These are phyloP conservation scores for Pteruthius melanotis DNA, from an alignment of 2,113 vertebrate species.

Conservation along the genomic window DNA sequence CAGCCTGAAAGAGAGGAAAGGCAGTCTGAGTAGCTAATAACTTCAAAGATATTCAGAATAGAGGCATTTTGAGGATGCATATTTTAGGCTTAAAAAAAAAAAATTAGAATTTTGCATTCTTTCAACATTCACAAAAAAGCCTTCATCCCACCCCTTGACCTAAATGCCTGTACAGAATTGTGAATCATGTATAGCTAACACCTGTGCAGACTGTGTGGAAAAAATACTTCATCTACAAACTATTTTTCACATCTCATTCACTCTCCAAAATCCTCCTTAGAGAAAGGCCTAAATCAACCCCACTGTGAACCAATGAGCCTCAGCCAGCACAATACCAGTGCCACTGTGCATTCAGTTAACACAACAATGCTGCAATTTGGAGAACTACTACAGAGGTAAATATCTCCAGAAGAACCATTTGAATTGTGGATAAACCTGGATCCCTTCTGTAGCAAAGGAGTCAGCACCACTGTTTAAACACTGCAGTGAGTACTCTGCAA, in stretches of 20 bases:
- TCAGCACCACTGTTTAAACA: background rate
- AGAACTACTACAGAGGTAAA: background rate
- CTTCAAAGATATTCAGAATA: background rate
- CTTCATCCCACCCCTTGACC: background rate
- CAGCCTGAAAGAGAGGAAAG: background rate
- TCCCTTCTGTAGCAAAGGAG: background rate
- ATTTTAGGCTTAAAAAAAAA: background rate
- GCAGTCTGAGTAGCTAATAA: background rate
- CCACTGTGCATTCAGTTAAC: background rate
- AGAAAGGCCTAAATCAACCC: background rate
- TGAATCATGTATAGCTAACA: background rate
- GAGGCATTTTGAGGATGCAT: background rate
- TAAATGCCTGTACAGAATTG: background rate
- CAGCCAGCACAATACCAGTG: background rate
- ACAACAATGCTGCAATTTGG: background rate
- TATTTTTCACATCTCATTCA: background rate
- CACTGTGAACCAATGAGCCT: background rate
- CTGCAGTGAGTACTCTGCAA: fast-evolving
- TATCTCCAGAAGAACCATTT: background rate
- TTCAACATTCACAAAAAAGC: background rate
- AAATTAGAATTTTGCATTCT: background rate
- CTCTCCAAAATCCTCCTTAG: background rate
- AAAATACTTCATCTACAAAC: background rate
- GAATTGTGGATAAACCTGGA: background rate
- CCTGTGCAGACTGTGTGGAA: background rate